Evolutionary conservation across 2,888 invertebrate genomes (phyloP).

Genomic region (Amiota mariae): DNA sequence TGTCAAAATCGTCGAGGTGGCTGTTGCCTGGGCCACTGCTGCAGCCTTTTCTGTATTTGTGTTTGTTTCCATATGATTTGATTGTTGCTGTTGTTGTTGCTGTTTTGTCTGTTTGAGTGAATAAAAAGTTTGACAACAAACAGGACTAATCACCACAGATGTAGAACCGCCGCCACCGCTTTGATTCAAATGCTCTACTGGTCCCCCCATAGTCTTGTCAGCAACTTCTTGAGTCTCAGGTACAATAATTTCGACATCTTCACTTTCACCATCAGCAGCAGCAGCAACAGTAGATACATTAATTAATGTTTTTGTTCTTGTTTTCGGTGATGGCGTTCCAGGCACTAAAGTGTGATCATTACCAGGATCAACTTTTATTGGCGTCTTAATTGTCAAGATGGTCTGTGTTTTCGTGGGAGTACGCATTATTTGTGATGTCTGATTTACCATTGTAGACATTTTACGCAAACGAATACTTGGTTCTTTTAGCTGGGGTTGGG

Average conservation of each 20-base stretch:
- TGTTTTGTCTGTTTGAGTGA: neutral
- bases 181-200: neutral
- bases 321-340: neutral
- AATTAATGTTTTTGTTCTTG: neutral
- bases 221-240: conserved; percentile 50
- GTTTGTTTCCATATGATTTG: neutral
- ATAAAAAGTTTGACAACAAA: conserved; percentile 24
- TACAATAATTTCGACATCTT: conserved; percentile 43
- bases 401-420: neutral
- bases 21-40: neutral
- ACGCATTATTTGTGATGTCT: no score
- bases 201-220: neutral
- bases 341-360: neutral
- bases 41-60: neutral
- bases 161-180: neutral
- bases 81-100: neutral
- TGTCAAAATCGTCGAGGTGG: conserved; percentile 15
- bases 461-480: conserved; percentile 21
- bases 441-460: neutral
- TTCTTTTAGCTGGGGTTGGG: neutral
- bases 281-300: neutral
- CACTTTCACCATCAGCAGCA: neutral
- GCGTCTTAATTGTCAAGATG: neutral
- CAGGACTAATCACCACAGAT: conserved; percentile 43
- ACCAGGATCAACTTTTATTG: neutral